Evolutionary conservation across 1,140 invertebrate genomes (phyloP).

Genomic region (Drosophila paulistorum): DNA sequence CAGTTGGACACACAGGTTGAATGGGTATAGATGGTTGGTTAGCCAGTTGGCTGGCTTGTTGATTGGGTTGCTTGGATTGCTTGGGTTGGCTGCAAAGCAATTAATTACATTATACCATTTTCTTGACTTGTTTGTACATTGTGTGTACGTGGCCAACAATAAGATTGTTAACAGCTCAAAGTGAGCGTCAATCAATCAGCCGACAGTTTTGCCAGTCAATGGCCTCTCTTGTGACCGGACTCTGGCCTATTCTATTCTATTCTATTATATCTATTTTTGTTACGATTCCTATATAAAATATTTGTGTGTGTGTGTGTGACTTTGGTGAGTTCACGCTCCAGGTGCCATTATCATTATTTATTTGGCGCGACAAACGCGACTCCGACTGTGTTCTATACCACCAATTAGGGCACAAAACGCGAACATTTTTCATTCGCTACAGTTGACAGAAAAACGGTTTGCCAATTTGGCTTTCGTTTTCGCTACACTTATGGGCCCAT

Average conservation of each 20-base stretch:
- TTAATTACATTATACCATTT: constrained; percentile 73
- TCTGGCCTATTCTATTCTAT: constrained; percentile 8
- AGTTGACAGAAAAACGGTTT: constrained; percentile 48
- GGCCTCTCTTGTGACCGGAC: constrained; percentile 33
- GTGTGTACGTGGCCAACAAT: constrained; percentile 56
- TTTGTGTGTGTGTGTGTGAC: background rate
- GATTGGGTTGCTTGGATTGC: constrained; percentile 43
- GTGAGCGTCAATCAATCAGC: constrained; percentile 73
- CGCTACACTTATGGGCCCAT: constrained; percentile 58
- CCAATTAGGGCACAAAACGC: constrained; percentile 73
- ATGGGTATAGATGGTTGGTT: background rate
- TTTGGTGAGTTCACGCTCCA: constrained; percentile 58
- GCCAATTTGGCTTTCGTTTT: constrained; percentile 80
- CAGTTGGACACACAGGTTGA: constrained; percentile 9
- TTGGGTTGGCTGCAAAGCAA: constrained; percentile 63
- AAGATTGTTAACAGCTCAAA: constrained; percentile 71
- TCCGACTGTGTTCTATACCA: constrained; percentile 29
- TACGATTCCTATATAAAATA: background rate
- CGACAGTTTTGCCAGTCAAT: constrained; percentile 64
- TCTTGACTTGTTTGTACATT: constrained; percentile 30
- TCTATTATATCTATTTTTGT: background rate
- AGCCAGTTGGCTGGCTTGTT: constrained; percentile 18
- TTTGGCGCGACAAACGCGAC: constrained; percentile 68
- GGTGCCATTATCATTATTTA: constrained; percentile 81
- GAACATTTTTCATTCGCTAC: constrained; percentile 70